phyloP scores from a whole-genome alignment of 2,113 vertebrate species.

The Nannospalax galili region DNA sequence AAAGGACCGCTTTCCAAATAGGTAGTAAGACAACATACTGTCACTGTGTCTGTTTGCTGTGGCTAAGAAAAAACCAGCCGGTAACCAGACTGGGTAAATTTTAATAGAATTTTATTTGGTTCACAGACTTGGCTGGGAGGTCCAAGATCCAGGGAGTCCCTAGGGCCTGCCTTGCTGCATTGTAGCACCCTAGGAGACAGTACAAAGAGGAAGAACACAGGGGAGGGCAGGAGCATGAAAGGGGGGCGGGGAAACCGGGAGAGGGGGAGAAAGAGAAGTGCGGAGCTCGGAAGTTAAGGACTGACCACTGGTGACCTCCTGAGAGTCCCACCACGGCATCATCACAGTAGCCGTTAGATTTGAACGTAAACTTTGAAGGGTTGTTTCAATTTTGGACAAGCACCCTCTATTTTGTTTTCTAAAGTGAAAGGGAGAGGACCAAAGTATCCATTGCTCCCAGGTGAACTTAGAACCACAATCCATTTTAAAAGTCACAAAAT shows the following conservation, averaged over 20 bases:
- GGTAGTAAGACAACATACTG: not conserved
- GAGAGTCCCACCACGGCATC: no score
- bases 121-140: not conserved
- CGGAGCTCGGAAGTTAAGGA: not conserved
- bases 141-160: not conserved
- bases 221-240: not conserved
- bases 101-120: not conserved
- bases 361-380: not conserved
- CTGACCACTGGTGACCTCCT: not conserved
- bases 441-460: not conserved
- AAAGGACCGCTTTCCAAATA: not conserved
- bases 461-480: not conserved
- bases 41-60: not conserved
- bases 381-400: not conserved
- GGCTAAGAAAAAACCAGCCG: not conserved
- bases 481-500: conserved; percentile 13
- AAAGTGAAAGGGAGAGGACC: not conserved
- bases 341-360: not conserved
- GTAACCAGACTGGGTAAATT: no score
- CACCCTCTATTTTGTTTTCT: not conserved
- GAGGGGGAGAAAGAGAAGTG: fast-evolving
- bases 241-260: no score
- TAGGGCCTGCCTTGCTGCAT: not conserved
- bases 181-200: fast-evolving
- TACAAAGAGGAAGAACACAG: not conserved